phyloP scores from a whole-genome alignment of 2,888 invertebrate genomes.

The Pristionchus exspectatus region DNA sequence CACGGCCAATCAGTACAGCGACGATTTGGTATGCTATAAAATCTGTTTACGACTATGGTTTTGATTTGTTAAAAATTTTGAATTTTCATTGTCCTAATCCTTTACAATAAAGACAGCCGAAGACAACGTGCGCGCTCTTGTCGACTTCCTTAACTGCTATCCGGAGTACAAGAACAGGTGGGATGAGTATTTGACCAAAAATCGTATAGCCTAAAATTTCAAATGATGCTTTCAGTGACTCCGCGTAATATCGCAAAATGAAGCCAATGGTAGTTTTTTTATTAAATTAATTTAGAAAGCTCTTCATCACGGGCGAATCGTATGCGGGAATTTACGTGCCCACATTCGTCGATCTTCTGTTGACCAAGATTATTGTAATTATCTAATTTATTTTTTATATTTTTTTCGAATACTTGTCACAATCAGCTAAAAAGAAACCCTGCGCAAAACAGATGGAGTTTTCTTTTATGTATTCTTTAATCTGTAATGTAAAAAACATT shows the following conservation, averaged over 20 bases:
- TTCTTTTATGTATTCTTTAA: too few relatives aligned
- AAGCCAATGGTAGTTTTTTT: too few relatives aligned
- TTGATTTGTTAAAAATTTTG: too few relatives aligned
- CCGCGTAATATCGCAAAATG: too few relatives aligned
- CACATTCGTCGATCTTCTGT: slow-evolving; percentile 53
- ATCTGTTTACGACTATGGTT: neutral
- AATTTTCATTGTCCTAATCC: too few relatives aligned
- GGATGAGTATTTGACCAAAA: too few relatives aligned
- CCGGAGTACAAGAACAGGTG: slow-evolving; percentile 78
- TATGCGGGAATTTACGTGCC: slow-evolving; percentile 57
- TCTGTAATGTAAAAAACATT: neutral
- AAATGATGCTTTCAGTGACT: too few relatives aligned
- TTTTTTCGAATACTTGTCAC: too few relatives aligned
- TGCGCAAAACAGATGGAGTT: too few relatives aligned
- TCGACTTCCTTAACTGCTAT: slow-evolving; percentile 80
- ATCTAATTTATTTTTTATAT: neutral
- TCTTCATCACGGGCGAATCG: slow-evolving; percentile 57
- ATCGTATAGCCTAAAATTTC: too few relatives aligned
- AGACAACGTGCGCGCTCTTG: slow-evolving; percentile 80
- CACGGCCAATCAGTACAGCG: slow-evolving; percentile 64
- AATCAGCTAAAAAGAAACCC: too few relatives aligned
- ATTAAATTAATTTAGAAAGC: too few relatives aligned
- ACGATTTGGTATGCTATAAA: slow-evolving; percentile 60
- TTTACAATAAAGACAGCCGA: slow-evolving; percentile 77
- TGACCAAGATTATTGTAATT: slow-evolving; percentile 49